Percentiles rank a stretch among this genome's conserved stretches.
phyloP scores from a whole-genome alignment of 2,888 invertebrate species.

The Torymus aiolomorphi region DNA sequence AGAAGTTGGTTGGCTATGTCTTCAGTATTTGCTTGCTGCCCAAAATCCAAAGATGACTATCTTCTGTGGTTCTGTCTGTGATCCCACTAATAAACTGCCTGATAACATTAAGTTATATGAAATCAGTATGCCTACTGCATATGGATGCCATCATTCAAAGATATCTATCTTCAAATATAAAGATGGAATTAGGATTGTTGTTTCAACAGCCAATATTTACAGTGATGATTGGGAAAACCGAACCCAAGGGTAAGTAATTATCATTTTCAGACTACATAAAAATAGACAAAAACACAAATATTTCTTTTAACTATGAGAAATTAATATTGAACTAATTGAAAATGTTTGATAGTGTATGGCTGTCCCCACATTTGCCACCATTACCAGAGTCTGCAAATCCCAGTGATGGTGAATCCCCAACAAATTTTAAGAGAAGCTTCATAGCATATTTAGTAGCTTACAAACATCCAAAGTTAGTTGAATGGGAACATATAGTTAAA shows the following conservation, averaged over 20 bases:
- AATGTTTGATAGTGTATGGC: constrained; percentile 83
- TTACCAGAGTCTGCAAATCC: constrained; percentile 78
- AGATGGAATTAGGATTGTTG: constrained; percentile 89
- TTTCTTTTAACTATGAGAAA: neutral
- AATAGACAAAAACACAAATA: neutral
- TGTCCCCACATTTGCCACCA: constrained; percentile 87
- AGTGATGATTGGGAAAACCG: constrained; percentile 95
- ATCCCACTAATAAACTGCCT: constrained; percentile 58
- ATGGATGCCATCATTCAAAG: constrained; percentile 78
- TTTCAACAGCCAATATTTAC: constrained; percentile 95
- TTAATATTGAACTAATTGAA: neutral
- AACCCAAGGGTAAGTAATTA: constrained; percentile 86
- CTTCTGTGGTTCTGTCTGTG: constrained; percentile 62
- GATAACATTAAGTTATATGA: constrained; percentile 64
- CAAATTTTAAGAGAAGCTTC: constrained; percentile 88
- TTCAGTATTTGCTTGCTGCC: constrained; percentile 88
- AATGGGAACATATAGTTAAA: constrained; percentile 85
- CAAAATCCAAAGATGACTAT: constrained; percentile 78
- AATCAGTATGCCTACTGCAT: constrained; percentile 64
- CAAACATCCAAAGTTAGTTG: constrained; percentile 81
- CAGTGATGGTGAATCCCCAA: constrained; percentile 86
- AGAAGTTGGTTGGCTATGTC: constrained; percentile 91
- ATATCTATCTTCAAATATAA: constrained; percentile 91
- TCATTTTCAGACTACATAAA: constrained; percentile 1
- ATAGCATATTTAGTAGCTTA: constrained; percentile 87